These are phyloP conservation scores for Sinotaia quadrata DNA, from an alignment of 2,888 invertebrate genomes.

Conservation along the genomic window DNA sequence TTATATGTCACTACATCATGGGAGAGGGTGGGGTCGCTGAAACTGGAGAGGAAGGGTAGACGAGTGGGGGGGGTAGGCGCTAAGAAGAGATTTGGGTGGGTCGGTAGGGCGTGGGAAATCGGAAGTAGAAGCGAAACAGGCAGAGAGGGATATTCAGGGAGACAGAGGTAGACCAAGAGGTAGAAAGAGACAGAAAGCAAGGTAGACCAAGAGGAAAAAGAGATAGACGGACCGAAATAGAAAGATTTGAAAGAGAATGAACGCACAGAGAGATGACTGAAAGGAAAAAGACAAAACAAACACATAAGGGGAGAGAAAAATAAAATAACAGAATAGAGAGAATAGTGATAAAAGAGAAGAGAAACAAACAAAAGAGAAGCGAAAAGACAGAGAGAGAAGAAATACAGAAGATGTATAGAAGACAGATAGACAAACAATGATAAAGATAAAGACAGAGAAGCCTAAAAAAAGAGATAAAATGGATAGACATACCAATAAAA, in stretches of 20 bases:
- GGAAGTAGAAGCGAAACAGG: background rate
- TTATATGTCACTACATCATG: too few species aligned
- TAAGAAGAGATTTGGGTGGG: background rate
- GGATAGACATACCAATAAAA: too few species aligned
- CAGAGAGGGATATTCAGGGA: background rate
- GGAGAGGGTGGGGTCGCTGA: too few species aligned
- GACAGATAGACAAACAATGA: background rate
- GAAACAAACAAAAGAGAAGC: background rate
- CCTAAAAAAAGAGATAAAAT: too few species aligned
- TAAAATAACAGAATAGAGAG: conserved; percentile 1
- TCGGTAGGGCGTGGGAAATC: background rate
- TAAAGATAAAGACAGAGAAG: background rate
- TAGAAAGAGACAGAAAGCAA: background rate
- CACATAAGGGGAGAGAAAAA: background rate
- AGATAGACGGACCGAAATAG: background rate
- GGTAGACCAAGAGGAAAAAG: background rate
- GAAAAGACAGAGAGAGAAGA: background rate
- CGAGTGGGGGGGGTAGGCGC: too few species aligned
- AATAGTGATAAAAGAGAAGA: background rate
- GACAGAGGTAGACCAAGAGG: background rate
- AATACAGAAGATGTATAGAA: background rate
- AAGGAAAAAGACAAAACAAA: background rate
- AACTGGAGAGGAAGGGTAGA: too few species aligned
- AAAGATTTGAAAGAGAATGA: background rate
- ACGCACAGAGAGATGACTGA: background rate